A percentile compares a stretch with the other conserved stretches of the same genome.
Evolutionary conservation across 1,140 invertebrate species (phyloP).

Genomic region (Drosophila ironensis): DNA sequence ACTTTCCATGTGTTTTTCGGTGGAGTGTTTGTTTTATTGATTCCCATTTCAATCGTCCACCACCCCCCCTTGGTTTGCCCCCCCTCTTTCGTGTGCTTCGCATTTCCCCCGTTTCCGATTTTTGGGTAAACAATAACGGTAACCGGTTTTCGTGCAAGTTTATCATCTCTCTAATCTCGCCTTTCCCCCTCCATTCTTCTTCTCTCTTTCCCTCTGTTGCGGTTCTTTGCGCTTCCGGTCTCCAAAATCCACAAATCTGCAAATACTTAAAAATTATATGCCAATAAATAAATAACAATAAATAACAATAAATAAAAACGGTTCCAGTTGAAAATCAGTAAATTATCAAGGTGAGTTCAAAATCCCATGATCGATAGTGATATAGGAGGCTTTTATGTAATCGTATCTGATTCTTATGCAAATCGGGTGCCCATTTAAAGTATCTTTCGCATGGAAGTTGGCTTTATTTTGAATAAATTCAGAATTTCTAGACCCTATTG

Average conservation of each 20-base stretch:
- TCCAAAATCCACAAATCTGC: slow-evolving; percentile 9
- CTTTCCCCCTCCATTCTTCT: slow-evolving; percentile 14
- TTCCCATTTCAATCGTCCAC: slow-evolving; percentile 34
- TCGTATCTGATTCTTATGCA: slow-evolving; percentile 11
- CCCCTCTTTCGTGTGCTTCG: too few relatives aligned
- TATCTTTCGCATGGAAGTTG: not conserved
- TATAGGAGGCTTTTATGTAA: slow-evolving; percentile 9
- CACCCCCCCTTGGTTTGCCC: too few relatives aligned
- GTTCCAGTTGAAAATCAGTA: slow-evolving; percentile 2
- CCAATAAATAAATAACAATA: too few relatives aligned
- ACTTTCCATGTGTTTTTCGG: slow-evolving; percentile 49
- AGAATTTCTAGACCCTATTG: not conserved
- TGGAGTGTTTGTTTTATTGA: slow-evolving; percentile 73
- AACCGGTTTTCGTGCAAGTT: slow-evolving; percentile 59
- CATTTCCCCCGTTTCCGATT: slow-evolving; percentile 25
- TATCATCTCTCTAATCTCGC: slow-evolving; percentile 24
- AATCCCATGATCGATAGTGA: slow-evolving; percentile 5
- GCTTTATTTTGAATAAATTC: not conserved
- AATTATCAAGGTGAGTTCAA: slow-evolving; percentile 41
- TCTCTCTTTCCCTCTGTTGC: slow-evolving; percentile 10
- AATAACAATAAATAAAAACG: slow-evolving; percentile 8
- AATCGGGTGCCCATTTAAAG: too few relatives aligned
- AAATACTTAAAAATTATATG: slow-evolving; percentile 4
- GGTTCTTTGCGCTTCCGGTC: slow-evolving; percentile 14
- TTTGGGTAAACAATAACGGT: slow-evolving; percentile 62